Base-by-base conservation (phyloP, 2,888 invertebrate genomes). In the Beris morrisii region DNA sequence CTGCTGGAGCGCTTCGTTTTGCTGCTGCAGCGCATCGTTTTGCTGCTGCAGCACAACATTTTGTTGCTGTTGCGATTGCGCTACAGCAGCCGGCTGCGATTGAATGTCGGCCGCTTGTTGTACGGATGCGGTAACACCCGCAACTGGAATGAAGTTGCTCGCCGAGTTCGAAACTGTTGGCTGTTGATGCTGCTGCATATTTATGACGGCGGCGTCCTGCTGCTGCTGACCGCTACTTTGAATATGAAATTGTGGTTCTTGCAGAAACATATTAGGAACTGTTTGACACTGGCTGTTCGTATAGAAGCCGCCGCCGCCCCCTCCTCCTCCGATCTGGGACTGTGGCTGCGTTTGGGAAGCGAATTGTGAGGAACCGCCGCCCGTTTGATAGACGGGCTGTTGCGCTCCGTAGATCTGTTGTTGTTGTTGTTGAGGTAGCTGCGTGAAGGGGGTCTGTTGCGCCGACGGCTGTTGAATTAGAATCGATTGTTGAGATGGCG, bases 341-440 rank as follows among this genome's bases (percentile, higher is more conserved):
- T n/a, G n/a, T n/a, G n/a, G n/a, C n/a, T n/a, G n/a, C n/a, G n/a
- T 22, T 4, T 38, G 44, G 22, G 22, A 2, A 15, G 43, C 44
- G 9, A 13, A 56, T 22, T 56, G 56, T 3, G 56, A 82, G 82
- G 72, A 81, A 31, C 22, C 12, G 22, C 22, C 22, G 22, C 22
- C 22, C 2, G 57, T 44, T 45, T 32, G 57, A 44, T 65, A 52
- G 6, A 28, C n/a, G 5, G 45, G 43, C 54, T 38, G 45, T 13
- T 69, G 72, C 7, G 52, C 4, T 46, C 52, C 11, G 50, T 64
- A 55, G 7, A 64, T 15, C 69, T 72, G 71, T 43, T 71, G 71
- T 58, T 67, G 72, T 57, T 71, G 71, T 54, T 71, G 72, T 50
- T 69, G 68, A 53, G 30, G 15, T 48, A 59, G 65, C 48, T 70